Evolutionary conservation across 2,888 invertebrate genomes (phyloP).

Genomic region (Heliconius ismenius): DNA sequence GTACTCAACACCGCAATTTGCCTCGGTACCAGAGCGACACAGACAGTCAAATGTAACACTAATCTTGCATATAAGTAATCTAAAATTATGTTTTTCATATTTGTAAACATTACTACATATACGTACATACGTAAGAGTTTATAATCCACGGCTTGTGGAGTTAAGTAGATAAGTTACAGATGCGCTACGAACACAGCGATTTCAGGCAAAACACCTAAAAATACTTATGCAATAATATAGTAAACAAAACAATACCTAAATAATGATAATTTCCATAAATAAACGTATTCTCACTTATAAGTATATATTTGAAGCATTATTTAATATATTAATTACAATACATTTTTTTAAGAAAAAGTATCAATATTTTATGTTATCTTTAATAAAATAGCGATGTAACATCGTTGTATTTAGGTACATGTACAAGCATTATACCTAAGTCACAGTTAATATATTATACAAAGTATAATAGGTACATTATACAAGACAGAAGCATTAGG

Average conservation of each 20-base stretch:
- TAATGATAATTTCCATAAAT: not conserved
- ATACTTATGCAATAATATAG: not conserved
- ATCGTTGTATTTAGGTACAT: not conserved
- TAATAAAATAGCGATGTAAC: slow-evolving; percentile 3
- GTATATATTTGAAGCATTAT: not conserved
- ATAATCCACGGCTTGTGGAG: not conserved
- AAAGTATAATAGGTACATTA: not conserved
- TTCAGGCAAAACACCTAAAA: no score
- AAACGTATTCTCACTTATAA: not conserved
- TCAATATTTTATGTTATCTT: not conserved
- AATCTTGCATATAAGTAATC: no score
- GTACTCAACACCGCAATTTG: no score
- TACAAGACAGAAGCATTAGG: not conserved
- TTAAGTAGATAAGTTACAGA: not conserved
- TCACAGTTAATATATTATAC: slow-evolving; percentile 12
- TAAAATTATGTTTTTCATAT: not conserved
- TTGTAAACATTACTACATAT: not conserved
- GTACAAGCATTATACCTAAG: not conserved
- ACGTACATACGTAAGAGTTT: not conserved
- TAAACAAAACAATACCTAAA: not conserved
- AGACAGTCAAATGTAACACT: no score
- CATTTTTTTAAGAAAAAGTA: not conserved
- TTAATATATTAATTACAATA: not conserved
- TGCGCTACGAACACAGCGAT: not conserved
- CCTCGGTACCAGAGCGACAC: no score